Evolutionary conservation across 2,888 invertebrate species (phyloP).

Genomic region (Macrophya alboannulata): DNA sequence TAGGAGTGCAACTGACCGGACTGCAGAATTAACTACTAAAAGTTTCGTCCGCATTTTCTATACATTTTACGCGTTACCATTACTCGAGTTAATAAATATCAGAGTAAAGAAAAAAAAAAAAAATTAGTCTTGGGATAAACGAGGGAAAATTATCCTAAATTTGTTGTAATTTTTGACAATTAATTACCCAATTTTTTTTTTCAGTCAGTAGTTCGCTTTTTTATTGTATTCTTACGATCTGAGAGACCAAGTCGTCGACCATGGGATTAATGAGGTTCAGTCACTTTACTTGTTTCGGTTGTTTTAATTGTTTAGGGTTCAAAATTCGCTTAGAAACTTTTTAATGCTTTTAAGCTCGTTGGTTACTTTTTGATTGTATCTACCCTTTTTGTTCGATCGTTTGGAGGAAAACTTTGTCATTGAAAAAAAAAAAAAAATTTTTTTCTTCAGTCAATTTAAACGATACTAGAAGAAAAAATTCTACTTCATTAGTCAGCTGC

Average conservation of each 20-base stretch:
- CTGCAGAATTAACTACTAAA: not conserved
- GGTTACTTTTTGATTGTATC: not conserved
- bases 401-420: not conserved
- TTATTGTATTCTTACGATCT: not conserved
- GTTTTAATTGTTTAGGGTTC: constrained; percentile 34
- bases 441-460: not conserved
- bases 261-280: not conserved
- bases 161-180: not conserved
- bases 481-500: not conserved
- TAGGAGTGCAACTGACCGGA: not conserved
- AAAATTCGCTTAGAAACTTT: constrained; percentile 16
- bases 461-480: not conserved
- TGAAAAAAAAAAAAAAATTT: too few relatives aligned
- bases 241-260: not conserved
- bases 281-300: not conserved
- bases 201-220: not conserved
- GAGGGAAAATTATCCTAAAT: not conserved
- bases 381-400: not conserved
- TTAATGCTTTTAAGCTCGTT: not conserved
- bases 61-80: not conserved
- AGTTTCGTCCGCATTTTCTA: not conserved
- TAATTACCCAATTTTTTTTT: not conserved
- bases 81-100: not conserved
- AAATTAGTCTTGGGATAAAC: not conserved
- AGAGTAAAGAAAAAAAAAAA: not conserved